phyloP scores from a whole-genome alignment of 1,140 invertebrate genomes.

The Laodelphax striatellus region DNA sequence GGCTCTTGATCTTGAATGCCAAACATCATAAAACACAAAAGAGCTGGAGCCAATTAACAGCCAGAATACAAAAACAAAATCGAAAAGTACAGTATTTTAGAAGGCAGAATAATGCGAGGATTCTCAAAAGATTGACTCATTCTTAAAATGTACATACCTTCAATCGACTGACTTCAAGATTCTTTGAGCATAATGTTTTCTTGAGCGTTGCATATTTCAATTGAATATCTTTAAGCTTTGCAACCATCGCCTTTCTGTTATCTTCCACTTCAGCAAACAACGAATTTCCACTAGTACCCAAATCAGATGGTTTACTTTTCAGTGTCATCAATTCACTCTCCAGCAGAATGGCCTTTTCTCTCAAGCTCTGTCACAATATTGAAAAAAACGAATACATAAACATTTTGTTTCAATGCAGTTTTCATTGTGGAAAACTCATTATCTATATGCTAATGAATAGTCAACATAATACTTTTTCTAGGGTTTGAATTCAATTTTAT shows the following conservation, averaged over 20 bases:
- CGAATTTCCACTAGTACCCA: slow-evolving; percentile 13
- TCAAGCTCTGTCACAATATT: slow-evolving; percentile 1
- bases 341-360: slow-evolving; percentile 10
- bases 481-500: no score
- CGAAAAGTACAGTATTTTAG: no score
- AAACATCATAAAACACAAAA: no score
- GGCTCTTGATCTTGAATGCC: no score
- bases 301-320: background rate
- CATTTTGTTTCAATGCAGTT: background rate
- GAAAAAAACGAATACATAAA: background rate
- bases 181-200: slow-evolving; percentile 9
- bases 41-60: no score
- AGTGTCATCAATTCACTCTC: slow-evolving; percentile 7
- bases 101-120: no score
- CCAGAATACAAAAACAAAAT: no score
- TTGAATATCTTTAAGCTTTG: slow-evolving; percentile 5
- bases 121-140: no score
- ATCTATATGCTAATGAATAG: no score
- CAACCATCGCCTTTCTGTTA: slow-evolving; percentile 10
- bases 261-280: slow-evolving; percentile 18
- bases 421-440: no score
- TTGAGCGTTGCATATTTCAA: slow-evolving; percentile 14
- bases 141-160: background rate
- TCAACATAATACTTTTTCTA: no score
- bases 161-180: slow-evolving; percentile 5